These are phyloP conservation scores for Latrodectus hesperus DNA, from an alignment of 2,888 invertebrate genomes.

Conservation along the genomic window DNA sequence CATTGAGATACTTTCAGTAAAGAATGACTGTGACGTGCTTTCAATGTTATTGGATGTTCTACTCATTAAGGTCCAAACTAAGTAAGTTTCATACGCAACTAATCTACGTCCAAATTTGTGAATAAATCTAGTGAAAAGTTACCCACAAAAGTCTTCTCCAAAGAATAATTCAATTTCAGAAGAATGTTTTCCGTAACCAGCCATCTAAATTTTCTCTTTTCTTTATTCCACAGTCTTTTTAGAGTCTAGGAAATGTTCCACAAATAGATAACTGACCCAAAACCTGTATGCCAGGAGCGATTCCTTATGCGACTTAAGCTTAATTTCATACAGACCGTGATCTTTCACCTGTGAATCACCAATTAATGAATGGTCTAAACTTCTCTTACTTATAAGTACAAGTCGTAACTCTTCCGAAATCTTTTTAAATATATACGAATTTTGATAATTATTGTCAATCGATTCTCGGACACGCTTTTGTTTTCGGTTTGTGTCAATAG, in stretches of 20 bases:
- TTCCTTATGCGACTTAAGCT: background rate
- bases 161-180: too few species aligned
- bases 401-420: background rate
- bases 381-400: background rate
- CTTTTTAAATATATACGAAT: background rate
- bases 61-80: too few species aligned
- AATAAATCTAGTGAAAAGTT: too few species aligned
- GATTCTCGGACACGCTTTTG: background rate
- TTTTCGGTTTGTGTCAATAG: too few species aligned
- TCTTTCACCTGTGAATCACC: background rate
- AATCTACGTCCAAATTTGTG: too few species aligned
- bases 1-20: too few species aligned
- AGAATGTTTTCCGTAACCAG: too few species aligned
- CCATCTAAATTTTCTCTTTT: too few species aligned
- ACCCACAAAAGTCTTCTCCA: too few species aligned
- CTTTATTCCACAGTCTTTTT: background rate
- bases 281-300: background rate
- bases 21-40: too few species aligned
- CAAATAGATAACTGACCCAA: background rate
- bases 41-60: too few species aligned
- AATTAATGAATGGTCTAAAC: background rate
- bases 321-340: slow-evolving; percentile 6
- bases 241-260: background rate
- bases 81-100: too few species aligned
- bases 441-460: slow-evolving; percentile 4